These are phyloP conservation scores for Parambassis ranga DNA, from an alignment of 2,797 vertebrate genomes.

Conservation along the genomic window DNA sequence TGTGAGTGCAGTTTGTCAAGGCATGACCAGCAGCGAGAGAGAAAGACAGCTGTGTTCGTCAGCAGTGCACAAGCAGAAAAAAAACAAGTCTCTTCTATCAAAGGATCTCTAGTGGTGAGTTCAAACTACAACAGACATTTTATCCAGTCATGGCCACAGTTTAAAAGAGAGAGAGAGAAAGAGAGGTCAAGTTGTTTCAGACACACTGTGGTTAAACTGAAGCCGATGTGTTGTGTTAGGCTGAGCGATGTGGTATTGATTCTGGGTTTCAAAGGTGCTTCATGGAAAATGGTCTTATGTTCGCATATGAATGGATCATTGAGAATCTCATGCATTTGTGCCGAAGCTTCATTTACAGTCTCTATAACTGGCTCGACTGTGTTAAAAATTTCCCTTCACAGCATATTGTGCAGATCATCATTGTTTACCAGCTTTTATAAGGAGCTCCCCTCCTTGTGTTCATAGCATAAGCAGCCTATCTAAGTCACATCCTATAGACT, in stretches of 20 bases:
- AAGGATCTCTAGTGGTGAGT: constrained; percentile 49
- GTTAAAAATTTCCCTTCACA: neutral
- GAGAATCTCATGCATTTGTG: constrained; percentile 55
- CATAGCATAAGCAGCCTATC: constrained; percentile 12
- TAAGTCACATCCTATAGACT: constrained; percentile 28
- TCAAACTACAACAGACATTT: constrained; percentile 68
- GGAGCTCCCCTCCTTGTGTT: neutral
- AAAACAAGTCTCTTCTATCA: constrained; percentile 34
- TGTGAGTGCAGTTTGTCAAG: constrained; percentile 66
- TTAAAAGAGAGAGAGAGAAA: constrained; percentile 31
- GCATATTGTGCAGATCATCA: constrained; percentile 20
- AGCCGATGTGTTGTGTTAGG: constrained; percentile 14
- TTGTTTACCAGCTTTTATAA: constrained; percentile 15
- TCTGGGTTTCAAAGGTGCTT: constrained; percentile 43
- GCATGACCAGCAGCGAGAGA: constrained; percentile 43
- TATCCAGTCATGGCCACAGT: constrained; percentile 68
- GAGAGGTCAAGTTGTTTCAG: constrained; percentile 43
- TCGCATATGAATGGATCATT: constrained; percentile 13
- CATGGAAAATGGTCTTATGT: constrained; percentile 11
- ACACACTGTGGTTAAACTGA: constrained; percentile 17
- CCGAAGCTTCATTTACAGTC: constrained; percentile 36
- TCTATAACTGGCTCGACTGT: neutral
- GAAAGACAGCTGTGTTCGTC: constrained; percentile 51
- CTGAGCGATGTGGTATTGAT: constrained; percentile 27
- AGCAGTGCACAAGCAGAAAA: constrained; percentile 70